Evolutionary conservation across 2,888 invertebrate genomes (phyloP), one percentile per base, ranked within the genome.

Genomic region (Tetragonisca angustula): DNA sequence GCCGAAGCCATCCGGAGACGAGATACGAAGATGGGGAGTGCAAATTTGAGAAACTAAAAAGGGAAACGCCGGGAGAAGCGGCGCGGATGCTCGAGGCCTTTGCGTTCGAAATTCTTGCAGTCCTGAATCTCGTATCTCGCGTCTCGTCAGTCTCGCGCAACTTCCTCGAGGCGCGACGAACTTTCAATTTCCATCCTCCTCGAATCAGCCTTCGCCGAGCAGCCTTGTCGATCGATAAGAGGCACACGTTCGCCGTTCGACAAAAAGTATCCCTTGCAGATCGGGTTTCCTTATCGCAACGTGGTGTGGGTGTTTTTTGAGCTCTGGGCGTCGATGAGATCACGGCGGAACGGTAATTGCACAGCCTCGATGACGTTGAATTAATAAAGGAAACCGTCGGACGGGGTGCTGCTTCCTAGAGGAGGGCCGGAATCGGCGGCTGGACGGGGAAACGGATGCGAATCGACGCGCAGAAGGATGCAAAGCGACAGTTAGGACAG

Each of bases 401-500:
- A 61, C 36, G 36, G 64, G 36, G 36, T 36, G 1, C 36, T 36
- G 36, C 50, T 74, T 70, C 61, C 43, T 36, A 36, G 75, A 61
- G 65, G 50, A 81, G 81, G 75, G n/a, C 75, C 80, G 68, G 68
- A 68, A 77, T 79, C 61, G 62, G 69, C 54, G 50, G 54, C 52
- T 56, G 36, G 65, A 50, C 27, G 70, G 59, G 83, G 64, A 84
- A 83, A 75, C 76, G 88, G 80, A 85, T 69, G 72, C 72, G 78
- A 85, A 81, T 79, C 76, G 81, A 74, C 72, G 68, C 79, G 76
- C 67, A 68, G 79, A 88, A 81, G 84, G 84, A 90, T 84, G 85
- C 82, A 79, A 82, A 87, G 85, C 86, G 76, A 89, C 86, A 85
- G 85, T 85, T 88, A 78, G 76, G 87, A 89, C 83, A 79, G 89